Evolutionary conservation across 2,797 vertebrate species (phyloP).

Genomic region (Mastacembelus armatus): DNA sequence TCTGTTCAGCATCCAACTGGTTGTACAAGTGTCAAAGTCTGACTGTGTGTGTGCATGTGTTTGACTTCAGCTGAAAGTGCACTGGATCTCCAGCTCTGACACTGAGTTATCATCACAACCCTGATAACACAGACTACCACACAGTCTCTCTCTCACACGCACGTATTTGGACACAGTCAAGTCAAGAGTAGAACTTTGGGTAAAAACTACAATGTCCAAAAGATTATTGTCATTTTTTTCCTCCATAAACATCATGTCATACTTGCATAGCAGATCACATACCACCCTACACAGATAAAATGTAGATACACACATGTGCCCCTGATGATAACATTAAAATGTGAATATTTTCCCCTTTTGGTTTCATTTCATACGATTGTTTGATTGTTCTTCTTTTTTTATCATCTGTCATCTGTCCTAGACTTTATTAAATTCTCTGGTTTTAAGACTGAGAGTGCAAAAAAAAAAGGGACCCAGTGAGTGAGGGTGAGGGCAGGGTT

Average conservation of each 20-base stretch:
- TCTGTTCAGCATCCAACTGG: conserved; percentile 3
- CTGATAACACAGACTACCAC: conserved; percentile 52
- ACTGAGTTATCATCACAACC: conserved; percentile 25
- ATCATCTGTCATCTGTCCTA: background rate
- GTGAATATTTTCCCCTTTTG: background rate
- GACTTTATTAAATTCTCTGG: conserved; percentile 13
- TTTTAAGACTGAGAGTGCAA: background rate
- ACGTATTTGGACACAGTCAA: conserved; percentile 20
- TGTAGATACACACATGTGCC: background rate
- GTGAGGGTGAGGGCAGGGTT: conserved; percentile 13
- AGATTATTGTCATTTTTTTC: background rate
- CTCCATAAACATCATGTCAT: conserved; percentile 2
- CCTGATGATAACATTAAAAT: background rate
- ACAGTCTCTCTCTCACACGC: conserved; percentile 14
- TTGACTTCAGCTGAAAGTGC: conserved; percentile 26
- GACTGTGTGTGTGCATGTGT: conserved; percentile 31
- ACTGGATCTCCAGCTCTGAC: conserved; percentile 30
- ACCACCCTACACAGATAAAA: conserved; percentile 21
- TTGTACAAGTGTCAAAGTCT: conserved; percentile 47
- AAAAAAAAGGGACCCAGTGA: conserved; percentile 7
- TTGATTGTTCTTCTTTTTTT: background rate
- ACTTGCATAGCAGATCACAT: conserved; percentile 6
- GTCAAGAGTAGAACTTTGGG: background rate
- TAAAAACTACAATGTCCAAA: background rate
- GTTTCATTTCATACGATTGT: conserved; percentile 1